Percentiles rank a stretch among this genome's conserved stretches.
These are phyloP conservation scores for Anastatus disparis DNA, from an alignment of 1,140 invertebrate species.

Conservation along the genomic window DNA sequence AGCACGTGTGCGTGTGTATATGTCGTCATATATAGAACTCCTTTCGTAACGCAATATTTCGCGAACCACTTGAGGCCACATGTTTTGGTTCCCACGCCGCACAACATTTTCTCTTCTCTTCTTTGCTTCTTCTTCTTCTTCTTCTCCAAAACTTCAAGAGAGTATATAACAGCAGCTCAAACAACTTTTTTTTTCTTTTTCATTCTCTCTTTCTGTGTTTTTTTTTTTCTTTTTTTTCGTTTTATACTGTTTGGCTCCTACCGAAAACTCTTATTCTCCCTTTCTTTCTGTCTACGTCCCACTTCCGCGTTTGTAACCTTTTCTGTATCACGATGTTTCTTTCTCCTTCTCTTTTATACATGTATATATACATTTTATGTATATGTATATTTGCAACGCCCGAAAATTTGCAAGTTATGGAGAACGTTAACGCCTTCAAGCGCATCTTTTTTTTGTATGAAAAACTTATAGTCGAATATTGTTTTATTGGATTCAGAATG, in stretches of 20 bases:
- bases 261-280: constrained; percentile 1
- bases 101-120: constrained; percentile 52
- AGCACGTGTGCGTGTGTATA: constrained; percentile 21
- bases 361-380: no score
- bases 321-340: no score
- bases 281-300: constrained; percentile 14
- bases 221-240: no score
- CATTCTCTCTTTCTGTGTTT: no score
- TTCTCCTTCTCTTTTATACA: background rate
- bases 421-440: background rate
- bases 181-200: background rate
- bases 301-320: no score
- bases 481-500: no score
- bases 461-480: no score
- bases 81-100: constrained; percentile 59
- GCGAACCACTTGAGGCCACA: constrained; percentile 56
- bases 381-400: no score
- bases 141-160: constrained; percentile 2
- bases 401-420: background rate
- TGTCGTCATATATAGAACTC: constrained; percentile 9
- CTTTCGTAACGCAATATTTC: constrained; percentile 57
- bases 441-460: no score
- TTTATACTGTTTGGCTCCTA: background rate
- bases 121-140: background rate
- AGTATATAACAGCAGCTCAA: no score